Evolutionary conservation across 2,113 vertebrate genomes (phyloP).

Genomic region (Hippocampus zosterae): DNA sequence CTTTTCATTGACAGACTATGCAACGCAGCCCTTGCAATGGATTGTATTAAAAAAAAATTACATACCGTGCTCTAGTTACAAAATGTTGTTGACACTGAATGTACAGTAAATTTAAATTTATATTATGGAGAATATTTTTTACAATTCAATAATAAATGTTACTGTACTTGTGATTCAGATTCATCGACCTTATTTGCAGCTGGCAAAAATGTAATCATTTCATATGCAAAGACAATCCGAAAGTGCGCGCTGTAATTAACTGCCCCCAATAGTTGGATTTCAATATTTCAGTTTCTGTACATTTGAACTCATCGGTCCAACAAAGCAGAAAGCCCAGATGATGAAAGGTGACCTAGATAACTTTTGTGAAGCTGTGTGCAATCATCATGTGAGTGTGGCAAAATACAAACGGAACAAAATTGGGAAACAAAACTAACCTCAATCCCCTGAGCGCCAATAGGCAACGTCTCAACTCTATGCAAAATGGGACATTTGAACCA

Average conservation of each 20-base stretch:
- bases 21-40: background rate
- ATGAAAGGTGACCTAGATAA: slow-evolving; percentile 69
- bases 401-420: slow-evolving; percentile 48
- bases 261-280: slow-evolving; percentile 16
- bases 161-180: background rate
- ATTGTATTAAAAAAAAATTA: background rate
- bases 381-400: slow-evolving; percentile 37
- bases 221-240: background rate
- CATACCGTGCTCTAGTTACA: background rate
- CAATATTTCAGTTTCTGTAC: slow-evolving; percentile 37
- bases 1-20: background rate
- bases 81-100: background rate
- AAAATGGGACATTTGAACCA: slow-evolving; percentile 6
- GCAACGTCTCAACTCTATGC: slow-evolving; percentile 40
- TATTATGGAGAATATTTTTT: background rate
- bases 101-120: background rate
- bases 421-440: slow-evolving; percentile 46
- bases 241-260: slow-evolving; percentile 31
- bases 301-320: slow-evolving; percentile 49
- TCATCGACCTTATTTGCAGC: background rate
- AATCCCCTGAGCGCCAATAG: slow-evolving; percentile 41
- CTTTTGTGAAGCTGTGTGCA: slow-evolving; percentile 42
- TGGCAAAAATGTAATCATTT: slow-evolving; percentile 12
- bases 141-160: background rate
- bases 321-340: slow-evolving; percentile 45